phyloP scores from a whole-genome alignment of 2,797 vertebrate genomes.

The Spinus pinus region DNA sequence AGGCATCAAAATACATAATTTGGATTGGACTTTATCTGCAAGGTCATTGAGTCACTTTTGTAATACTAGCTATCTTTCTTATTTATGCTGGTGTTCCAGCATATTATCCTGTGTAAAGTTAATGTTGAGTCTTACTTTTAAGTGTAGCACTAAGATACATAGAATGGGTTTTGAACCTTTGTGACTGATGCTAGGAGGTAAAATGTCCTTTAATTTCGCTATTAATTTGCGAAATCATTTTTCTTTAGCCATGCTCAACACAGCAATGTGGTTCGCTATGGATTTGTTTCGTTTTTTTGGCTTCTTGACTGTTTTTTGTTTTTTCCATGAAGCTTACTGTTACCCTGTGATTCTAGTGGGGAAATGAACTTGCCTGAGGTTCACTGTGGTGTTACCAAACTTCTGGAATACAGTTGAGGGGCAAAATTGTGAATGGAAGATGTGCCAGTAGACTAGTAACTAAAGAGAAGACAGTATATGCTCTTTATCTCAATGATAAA shows the following conservation, averaged over 20 bases:
- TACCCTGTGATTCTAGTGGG: neutral
- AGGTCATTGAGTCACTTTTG: neutral
- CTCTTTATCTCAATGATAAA: neutral
- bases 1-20: neutral
- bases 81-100: neutral
- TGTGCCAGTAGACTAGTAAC: neutral
- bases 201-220: neutral
- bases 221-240: neutral
- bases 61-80: neutral
- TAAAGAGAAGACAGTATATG: neutral
- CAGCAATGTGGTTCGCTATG: neutral
- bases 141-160: neutral
- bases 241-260: neutral
- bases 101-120: neutral
- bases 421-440: neutral
- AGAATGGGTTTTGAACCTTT: neutral
- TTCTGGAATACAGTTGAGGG: neutral
- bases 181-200: neutral
- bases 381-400: neutral
- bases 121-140: neutral
- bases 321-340: neutral
- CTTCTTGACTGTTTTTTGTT: neutral
- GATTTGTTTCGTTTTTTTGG: neutral
- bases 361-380: neutral
- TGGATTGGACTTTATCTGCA: neutral